These are phyloP conservation scores for Pagrus major DNA, from an alignment of 2,113 vertebrate species.

Conservation along the genomic window DNA sequence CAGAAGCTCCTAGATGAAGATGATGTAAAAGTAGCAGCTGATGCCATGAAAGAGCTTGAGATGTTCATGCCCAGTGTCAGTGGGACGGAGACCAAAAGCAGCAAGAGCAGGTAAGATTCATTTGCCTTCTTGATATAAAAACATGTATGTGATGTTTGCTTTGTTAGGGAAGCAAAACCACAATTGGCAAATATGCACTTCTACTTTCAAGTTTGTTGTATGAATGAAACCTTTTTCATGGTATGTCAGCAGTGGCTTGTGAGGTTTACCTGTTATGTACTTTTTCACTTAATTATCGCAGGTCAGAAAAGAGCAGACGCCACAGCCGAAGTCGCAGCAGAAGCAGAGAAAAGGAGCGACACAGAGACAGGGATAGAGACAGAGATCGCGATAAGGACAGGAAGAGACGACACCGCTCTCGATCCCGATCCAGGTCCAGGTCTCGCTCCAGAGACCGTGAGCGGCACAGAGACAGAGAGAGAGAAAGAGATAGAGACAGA, in stretches of 20 bases:
- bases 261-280: neutral
- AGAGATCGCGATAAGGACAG: constrained; percentile 80
- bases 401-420: constrained; percentile 81
- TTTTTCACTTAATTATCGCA: neutral
- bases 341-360: constrained; percentile 84
- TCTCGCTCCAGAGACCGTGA: constrained; percentile 88
- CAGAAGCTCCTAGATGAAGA: constrained; percentile 93
- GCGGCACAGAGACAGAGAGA: constrained; percentile 71
- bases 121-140: neutral
- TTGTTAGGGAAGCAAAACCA: neutral
- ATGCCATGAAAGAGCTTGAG: constrained; percentile 95
- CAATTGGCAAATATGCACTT: neutral
- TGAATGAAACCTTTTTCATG: neutral
- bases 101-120: constrained; percentile 85
- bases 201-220: neutral
- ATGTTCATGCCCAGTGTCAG: constrained; percentile 93
- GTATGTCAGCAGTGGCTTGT: neutral
- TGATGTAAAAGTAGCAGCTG: constrained; percentile 95
- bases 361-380: constrained; percentile 66
- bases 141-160: neutral
- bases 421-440: constrained; percentile 89
- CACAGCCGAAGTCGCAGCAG: constrained; percentile 88
- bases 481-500: constrained; percentile 29
- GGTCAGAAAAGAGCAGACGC: constrained; percentile 78
- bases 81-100: constrained; percentile 75